Evolutionary conservation across 1,140 invertebrate genomes (phyloP).

Genomic region (Alviniconcha marisindica): DNA sequence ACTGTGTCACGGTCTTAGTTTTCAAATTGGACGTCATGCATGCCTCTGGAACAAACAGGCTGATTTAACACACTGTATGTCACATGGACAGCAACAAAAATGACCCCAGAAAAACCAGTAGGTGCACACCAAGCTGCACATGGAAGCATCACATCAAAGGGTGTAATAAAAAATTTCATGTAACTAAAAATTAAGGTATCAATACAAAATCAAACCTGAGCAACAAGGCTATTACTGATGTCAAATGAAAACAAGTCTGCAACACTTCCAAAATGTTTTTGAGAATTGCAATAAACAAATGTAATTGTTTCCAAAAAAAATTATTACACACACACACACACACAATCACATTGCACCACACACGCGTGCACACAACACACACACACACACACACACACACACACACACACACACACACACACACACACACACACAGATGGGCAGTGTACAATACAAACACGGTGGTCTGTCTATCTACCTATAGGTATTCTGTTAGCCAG

Average conservation of each 20-base stretch:
- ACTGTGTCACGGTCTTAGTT: conserved; percentile 58
- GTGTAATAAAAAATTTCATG: too few relatives aligned
- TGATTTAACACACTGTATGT: too few relatives aligned
- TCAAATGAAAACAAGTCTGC: too few relatives aligned
- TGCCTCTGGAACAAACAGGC: conserved; percentile 80
- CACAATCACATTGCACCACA: neutral
- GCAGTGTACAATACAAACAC: conserved; percentile 1
- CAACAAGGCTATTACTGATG: too few relatives aligned
- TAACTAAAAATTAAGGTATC: too few relatives aligned
- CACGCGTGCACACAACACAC: conserved; percentile 5
- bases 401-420: neutral
- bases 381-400: conserved; percentile 19
- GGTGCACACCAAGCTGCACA: too few relatives aligned
- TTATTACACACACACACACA: too few relatives aligned
- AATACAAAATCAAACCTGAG: too few relatives aligned
- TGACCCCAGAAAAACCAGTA: too few relatives aligned
- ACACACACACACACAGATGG: conserved; percentile 64
- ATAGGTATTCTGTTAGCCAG: conserved; percentile 79
- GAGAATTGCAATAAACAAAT: neutral
- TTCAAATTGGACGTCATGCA: conserved; percentile 81
- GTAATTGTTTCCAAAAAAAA: too few relatives aligned
- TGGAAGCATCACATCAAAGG: too few relatives aligned
- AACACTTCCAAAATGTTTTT: neutral
- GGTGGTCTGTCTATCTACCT: conserved; percentile 76
- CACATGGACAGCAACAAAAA: neutral